These are phyloP conservation scores for Sebastes cheni DNA, from an alignment of 2,797 vertebrate species.

Conservation along the genomic window DNA sequence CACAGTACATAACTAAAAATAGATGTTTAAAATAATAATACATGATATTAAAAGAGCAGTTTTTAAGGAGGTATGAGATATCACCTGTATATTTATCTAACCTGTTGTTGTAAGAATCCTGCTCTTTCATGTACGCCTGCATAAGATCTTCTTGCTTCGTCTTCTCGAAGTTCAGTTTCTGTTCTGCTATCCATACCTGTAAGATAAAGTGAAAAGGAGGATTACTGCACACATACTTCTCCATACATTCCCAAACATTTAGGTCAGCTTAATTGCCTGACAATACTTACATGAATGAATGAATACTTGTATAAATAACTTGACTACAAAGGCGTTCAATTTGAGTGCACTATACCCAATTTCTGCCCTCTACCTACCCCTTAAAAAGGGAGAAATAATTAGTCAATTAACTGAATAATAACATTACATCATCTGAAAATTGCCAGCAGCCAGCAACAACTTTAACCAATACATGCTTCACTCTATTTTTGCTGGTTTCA, in stretches of 20 bases:
- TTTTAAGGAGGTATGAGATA: neutral
- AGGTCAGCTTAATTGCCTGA: neutral
- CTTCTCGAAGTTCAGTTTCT: slow-evolving; percentile 97
- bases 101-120: slow-evolving; percentile 98
- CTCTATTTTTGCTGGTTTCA: neutral
- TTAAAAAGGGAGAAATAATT: neutral
- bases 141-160: slow-evolving; percentile 98
- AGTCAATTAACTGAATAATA: neutral
- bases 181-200: slow-evolving; percentile 99
- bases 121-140: slow-evolving; percentile 97
- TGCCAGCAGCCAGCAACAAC: neutral
- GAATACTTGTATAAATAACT: neutral
- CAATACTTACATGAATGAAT: too few species aligned
- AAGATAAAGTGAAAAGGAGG: neutral
- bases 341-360: neutral
- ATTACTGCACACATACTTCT: neutral
- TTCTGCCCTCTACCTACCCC: neutral
- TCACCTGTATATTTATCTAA: slow-evolving; percentile 42
- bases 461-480: neutral
- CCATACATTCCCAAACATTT: neutral
- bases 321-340: neutral
- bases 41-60: neutral
- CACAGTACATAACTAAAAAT: neutral
- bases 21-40: neutral
- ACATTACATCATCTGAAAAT: neutral